Base-by-base conservation (phyloP, 2,797 vertebrate species). In the Cottoperca gobio region DNA sequence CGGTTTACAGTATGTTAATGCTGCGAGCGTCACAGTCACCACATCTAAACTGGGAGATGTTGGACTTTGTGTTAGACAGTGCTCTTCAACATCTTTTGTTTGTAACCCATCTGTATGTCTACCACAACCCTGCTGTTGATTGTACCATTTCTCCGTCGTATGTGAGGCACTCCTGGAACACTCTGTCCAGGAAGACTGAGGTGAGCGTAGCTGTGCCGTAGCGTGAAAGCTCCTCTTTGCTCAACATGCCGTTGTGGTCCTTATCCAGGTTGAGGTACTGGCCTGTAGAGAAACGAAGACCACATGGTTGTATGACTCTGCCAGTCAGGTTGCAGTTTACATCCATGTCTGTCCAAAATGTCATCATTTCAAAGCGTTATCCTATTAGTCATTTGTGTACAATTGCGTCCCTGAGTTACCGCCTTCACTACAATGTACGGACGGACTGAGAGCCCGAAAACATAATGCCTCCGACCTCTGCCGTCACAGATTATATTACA, bases 221-320 rank as follows among this genome's bases (percentile, higher is more conserved):
- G 0, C 98, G 97, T 16, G 98, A 99, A 28, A 99, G 95, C 54
- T 99, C 98, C 90, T 99, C 98, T 88, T 99, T 99, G 94, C 98
- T 99, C 83, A 99, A 92, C 98, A 99, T 99, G 62, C 98, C 98
- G 14, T 99, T 99, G 90, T 99, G 98, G 88, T 99, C 98, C 69
- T 99, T 99, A 78, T 99, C 98, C 52, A 99, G 95, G 91, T 99
- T 99, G 72, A 99, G 95, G 78, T 99, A 99, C 86, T 99, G 98
- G 62, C 98, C 98, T 99, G 88, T 19, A 21, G 13, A 62, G 16
- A 76, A 1, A 66, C 9, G 42, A 8, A 71, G 23, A 28, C 8
- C 21, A 1, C 2, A 50, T 12, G 37, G 55, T 31, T 33, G 8
- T 33, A 33, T 33, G 31, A 8, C 8, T 33, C 8, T 33, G 31